Evolutionary conservation across 2,113 vertebrate species (phyloP).

Genomic region (Mesocricetus auratus): DNA sequence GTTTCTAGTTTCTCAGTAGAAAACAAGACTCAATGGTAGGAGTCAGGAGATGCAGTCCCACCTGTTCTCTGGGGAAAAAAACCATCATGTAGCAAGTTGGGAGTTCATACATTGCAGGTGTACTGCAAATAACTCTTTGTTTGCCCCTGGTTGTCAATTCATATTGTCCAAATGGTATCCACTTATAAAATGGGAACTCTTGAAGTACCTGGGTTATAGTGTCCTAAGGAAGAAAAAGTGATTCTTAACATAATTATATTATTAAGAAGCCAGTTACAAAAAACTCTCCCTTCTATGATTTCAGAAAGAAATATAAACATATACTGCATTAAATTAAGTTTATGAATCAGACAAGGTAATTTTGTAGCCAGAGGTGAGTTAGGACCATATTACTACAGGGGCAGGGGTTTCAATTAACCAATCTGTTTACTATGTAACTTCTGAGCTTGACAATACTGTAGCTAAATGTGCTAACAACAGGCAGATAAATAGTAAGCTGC

Average conservation of each 20-base stretch:
- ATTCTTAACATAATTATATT: neutral
- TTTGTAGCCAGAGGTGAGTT: neutral
- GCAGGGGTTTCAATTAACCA: slow-evolving; percentile 45
- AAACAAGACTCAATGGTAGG: neutral
- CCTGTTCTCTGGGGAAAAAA: neutral
- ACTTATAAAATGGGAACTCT: neutral
- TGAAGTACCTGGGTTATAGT: neutral
- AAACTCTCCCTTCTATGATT: neutral
- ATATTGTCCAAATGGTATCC: neutral
- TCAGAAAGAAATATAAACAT: neutral
- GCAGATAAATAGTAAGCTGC: neutral
- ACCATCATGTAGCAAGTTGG: neutral
- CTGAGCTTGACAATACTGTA: neutral
- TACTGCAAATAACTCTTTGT: neutral
- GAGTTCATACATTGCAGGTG: neutral
- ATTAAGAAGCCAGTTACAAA: slow-evolving; percentile 30
- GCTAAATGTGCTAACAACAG: neutral
- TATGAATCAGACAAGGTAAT: slow-evolving; percentile 47
- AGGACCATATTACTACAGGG: slow-evolving; percentile 11
- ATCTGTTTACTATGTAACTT: slow-evolving; percentile 9
- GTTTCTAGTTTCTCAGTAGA: neutral
- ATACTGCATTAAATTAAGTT: slow-evolving; percentile 13
- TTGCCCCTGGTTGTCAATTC: neutral
- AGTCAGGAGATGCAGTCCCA: neutral
- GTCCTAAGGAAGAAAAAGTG: neutral